A percentile compares a stretch with the other conserved stretches of the same genome.
Conservation (phyloP, 1,140 invertebrate species). For the Adoxophyes honmai region DNA sequence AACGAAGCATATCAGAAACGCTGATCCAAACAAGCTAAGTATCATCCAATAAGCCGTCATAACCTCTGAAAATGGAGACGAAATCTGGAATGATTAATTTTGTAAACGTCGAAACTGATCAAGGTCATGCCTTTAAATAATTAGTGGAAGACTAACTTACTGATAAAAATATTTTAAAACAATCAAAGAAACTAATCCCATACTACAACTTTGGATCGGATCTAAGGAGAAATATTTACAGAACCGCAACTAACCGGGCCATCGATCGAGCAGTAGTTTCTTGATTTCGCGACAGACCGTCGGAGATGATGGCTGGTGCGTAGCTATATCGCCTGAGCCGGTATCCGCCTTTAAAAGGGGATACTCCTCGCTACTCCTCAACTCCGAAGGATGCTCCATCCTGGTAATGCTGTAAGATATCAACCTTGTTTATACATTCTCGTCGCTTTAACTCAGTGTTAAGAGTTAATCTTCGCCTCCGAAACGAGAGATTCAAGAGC, state of each 20-base stretch:
- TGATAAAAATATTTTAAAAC: too few species aligned
- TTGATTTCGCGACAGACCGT: constrained; percentile 15
- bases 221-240: too few species aligned
- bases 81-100: too few species aligned
- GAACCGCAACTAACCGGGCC: not conserved
- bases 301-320: constrained; percentile 16
- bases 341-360: constrained; percentile 48
- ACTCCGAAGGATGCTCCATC: constrained; percentile 17
- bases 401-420: not conserved
- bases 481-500: too few species aligned
- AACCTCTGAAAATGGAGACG: constrained; percentile 49
- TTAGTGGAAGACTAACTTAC: too few species aligned
- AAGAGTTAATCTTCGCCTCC: too few species aligned
- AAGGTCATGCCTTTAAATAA: too few species aligned
- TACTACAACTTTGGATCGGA: too few species aligned
- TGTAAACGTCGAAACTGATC: too few species aligned
- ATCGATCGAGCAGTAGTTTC: not conserved
- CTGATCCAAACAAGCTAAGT: constrained; percentile 47
- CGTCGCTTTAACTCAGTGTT: too few species aligned
- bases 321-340: constrained; percentile 32
- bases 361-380: constrained; percentile 46
- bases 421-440: not conserved
- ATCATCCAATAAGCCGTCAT: constrained; percentile 63
- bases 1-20: constrained; percentile 52
- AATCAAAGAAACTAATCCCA: too few species aligned